Evolutionary conservation across 2,888 invertebrate species (phyloP).

Genomic region (Apodemia zela): DNA sequence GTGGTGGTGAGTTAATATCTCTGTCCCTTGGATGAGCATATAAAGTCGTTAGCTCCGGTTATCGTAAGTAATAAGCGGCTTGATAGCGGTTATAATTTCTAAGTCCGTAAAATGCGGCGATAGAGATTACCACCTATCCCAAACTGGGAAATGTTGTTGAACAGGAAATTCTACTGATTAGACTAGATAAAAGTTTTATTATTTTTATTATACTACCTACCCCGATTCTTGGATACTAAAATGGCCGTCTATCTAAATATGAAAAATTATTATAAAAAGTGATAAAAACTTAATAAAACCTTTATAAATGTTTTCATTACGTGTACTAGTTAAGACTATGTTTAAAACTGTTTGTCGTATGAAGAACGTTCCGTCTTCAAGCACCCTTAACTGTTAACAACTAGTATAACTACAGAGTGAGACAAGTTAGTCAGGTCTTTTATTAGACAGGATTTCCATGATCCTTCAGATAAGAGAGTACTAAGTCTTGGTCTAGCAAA

Average conservation of each 20-base stretch:
- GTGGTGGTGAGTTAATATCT: no score
- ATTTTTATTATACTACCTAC: no score
- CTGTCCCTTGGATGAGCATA: no score
- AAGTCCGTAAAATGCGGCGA: no score
- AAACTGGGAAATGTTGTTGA: no score
- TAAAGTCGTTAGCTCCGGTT: not conserved
- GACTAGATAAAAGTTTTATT: no score
- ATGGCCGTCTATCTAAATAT: no score
- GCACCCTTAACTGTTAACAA: slow-evolving; percentile 15
- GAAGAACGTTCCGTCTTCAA: not conserved
- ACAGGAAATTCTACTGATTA: no score
- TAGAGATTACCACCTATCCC: no score
- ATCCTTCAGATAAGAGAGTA: slow-evolving; percentile 26
- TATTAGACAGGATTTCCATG: slow-evolving; percentile 33
- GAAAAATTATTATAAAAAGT: not conserved
- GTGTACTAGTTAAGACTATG: not conserved
- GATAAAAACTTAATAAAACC: not conserved
- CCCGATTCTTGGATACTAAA: no score
- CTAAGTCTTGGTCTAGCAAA: slow-evolving; percentile 27
- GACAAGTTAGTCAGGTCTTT: slow-evolving; percentile 35
- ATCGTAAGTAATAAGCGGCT: no score
- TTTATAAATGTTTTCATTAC: not conserved
- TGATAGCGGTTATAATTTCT: no score
- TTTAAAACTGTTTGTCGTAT: not conserved
- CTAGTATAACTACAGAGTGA: slow-evolving; percentile 30